Percentiles rank a stretch among this genome's conserved stretches.
Conservation (phyloP, 2,888 invertebrate species). For the Agonopterix heracliana region DNA sequence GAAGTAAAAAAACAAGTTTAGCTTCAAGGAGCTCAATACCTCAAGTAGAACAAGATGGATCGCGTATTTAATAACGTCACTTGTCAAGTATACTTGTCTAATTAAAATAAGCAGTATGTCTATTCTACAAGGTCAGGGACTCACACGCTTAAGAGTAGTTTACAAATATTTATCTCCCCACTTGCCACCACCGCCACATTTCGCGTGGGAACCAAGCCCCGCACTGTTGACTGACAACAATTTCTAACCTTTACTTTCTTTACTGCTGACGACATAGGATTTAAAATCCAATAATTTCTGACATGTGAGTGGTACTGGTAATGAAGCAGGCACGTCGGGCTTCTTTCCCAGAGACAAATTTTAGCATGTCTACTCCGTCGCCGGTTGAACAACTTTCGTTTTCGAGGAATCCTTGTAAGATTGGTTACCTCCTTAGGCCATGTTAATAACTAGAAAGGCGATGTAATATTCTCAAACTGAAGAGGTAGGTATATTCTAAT, state of each 20-base stretch:
- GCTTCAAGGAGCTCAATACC: no score
- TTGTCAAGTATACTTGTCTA: constrained; percentile 3
- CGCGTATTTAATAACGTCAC: constrained; percentile 2
- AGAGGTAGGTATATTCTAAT: no score
- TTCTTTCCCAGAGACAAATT: constrained; percentile 47
- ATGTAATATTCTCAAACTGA: no score
- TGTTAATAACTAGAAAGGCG: not conserved
- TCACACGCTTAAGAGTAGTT: constrained; percentile 35
- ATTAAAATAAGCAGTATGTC: constrained; percentile 5
- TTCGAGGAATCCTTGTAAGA: constrained; percentile 22
- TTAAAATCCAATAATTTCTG: constrained; percentile 5
- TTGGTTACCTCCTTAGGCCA: not conserved
- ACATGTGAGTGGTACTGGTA: constrained; percentile 12
- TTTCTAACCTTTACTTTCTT: constrained; percentile 6
- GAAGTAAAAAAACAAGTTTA: no score
- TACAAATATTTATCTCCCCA: constrained; percentile 70
- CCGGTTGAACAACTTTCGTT: constrained; percentile 41
- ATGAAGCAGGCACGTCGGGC: constrained; percentile 21
- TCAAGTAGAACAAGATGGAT: constrained; percentile 2
- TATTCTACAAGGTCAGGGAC: constrained; percentile 46
- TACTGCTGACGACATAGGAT: constrained; percentile 5
- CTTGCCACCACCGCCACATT: constrained; percentile 55
- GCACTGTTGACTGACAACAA: not conserved
- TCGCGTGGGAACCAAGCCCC: constrained; percentile 59
- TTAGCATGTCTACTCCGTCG: constrained; percentile 43